Evolutionary conservation across 2,888 invertebrate species (phyloP), one percentile per base, ranked within the genome.

Genomic region (Lucinisca nassula): DNA sequence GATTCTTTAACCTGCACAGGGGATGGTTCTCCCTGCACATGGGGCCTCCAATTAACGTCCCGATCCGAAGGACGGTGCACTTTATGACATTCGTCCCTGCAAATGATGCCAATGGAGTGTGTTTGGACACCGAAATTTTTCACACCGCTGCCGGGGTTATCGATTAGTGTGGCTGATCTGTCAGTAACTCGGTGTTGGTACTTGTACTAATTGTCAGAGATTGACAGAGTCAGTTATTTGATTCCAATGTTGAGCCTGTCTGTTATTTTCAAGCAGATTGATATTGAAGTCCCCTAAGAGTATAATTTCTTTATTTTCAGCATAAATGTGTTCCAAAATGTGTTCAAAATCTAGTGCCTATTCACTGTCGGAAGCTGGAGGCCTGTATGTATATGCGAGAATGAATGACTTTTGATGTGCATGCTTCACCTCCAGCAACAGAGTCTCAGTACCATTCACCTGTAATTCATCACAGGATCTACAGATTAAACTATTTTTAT

Each of bases 341-440:
- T 55, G 10, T 55, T 55, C 55, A 55, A 55, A 55, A 55, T 55
- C 14, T 6, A 17, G 3, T n/a, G n/a, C 4, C 55, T 21, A 55
- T 6, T 17, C n/a, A 14, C 21, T 8, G 4, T 14, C 21, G 8
- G 55, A 55, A 4, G 55, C 8, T 17, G 55, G 55, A n/a, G 55
- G 55, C n/a, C 55, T 55, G 55, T 55, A 55, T 14, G 55, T 38
- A 21, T 77, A 61, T 24, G 58, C 77, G 27, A 77, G 1, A 2
- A 58, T n/a, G 24, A 58, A 77, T 38, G 77, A 35, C 17, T 77
- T 77, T 61, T 61, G 77, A 4, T 32, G n/a, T 58, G 32, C 3
- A 21, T 24, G 35, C 58, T 37, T 77, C n/a, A 77, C n/a, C 37
- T 77, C 77, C 35, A 77, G 35, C 77, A 58, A 61, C 14, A 77